Evolutionary conservation across 2,888 invertebrate species (phyloP), one percentile per base, ranked within the genome.

Genomic region (Melieria omissa): DNA sequence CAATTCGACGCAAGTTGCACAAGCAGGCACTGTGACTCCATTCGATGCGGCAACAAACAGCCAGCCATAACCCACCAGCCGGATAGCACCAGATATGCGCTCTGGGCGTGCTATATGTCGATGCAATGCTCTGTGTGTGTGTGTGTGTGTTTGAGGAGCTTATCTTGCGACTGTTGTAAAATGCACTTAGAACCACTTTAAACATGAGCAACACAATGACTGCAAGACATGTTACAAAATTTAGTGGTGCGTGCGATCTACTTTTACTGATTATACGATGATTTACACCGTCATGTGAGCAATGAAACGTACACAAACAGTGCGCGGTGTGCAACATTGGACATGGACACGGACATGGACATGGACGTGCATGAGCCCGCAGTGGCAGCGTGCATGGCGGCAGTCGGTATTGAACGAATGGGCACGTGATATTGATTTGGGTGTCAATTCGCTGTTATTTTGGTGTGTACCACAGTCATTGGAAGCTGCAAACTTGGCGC

Each of bases 181-280:
- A 49, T 64, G 70, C 70, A 63, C 58, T 70, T 70, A 64, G 60
- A 64, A 58, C 63, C 64, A 57, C 58, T 64, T 70, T 64, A 70
- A 58, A 70, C 49, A 70, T 61, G 70, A 69, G 45, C 62, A 62
- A 14, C 58, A 44, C 49, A 68, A 42, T 68, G 52, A 58, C n/a
- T 52, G 41, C 16, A 9, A 60, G 61, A 58, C 49, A 60, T 14
- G 14, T 52, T 54, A 47, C 49, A 60, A 60, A 71, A 65, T 65
- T 65, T 71, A 65, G 68, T 69, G 72, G 49, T 60, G 72, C 72
- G 64, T 69, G 68, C 61, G 65, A 69, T 69, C 58, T 63, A 55
- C 55, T 67, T 72, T 57, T 57, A 62, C 67, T 67, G 72, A 72
- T 72, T 72, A 63, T 63, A 67, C 67, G 65, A 63, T 67, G 67